Evolutionary conservation across 2,797 vertebrate species (phyloP).

Genomic region (Hydrolagus colliei): DNA sequence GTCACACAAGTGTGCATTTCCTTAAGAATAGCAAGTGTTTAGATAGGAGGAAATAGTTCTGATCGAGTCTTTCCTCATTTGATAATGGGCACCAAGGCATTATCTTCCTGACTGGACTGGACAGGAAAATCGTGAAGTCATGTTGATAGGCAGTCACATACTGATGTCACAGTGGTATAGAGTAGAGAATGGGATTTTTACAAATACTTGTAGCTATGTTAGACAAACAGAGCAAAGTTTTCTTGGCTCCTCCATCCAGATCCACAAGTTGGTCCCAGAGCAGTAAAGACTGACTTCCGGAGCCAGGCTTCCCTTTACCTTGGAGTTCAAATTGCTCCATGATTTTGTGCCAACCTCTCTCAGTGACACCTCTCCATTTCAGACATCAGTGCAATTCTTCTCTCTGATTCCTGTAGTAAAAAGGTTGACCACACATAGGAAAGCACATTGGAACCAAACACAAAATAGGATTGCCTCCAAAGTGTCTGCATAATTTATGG

Average conservation of each 20-base stretch:
- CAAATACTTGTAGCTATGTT: neutral
- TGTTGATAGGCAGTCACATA: neutral
- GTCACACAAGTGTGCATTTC: slow-evolving; percentile 11
- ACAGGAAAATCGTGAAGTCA: slow-evolving; percentile 2
- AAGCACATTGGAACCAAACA: neutral
- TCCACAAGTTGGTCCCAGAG: neutral
- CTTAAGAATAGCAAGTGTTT: neutral
- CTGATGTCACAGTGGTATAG: neutral
- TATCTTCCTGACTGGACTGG: neutral
- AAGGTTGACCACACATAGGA: neutral
- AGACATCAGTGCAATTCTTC: neutral
- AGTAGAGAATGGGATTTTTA: neutral
- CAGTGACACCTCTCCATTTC: neutral
- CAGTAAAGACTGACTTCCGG: neutral
- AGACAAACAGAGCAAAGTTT: neutral
- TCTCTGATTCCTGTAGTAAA: neutral
- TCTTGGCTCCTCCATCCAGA: neutral
- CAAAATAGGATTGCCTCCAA: neutral
- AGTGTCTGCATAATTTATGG: neutral
- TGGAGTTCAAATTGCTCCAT: neutral
- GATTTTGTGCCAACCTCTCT: neutral
- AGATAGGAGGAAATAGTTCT: slow-evolving; percentile 16
- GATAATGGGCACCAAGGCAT: neutral
- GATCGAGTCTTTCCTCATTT: slow-evolving; percentile 6
- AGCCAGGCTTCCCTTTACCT: neutral